A percentile compares a stretch with the other conserved stretches of the same genome.
These are phyloP conservation scores for Lochmaea crataegi DNA, from an alignment of 2,888 invertebrate genomes.

Conservation along the genomic window DNA sequence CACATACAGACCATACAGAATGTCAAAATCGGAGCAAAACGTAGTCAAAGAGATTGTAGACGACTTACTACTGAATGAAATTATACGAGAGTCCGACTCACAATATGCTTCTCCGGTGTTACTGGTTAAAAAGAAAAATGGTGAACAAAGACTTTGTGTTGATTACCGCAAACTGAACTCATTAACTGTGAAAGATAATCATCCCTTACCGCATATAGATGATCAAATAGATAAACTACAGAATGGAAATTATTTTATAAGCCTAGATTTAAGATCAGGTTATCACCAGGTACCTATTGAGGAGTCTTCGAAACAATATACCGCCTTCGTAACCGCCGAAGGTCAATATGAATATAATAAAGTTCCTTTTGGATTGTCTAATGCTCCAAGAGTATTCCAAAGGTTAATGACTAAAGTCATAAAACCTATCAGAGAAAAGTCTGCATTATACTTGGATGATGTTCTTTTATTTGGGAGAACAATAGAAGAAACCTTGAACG, in stretches of 20 bases:
- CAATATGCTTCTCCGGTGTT: slow-evolving; percentile 45
- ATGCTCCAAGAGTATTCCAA: no score
- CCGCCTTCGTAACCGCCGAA: no score
- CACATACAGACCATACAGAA: slow-evolving; percentile 39
- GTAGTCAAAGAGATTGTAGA: slow-evolving; percentile 43
- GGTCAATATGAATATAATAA: no score
- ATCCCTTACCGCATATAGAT: slow-evolving; percentile 12
- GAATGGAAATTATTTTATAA: slow-evolving; percentile 42
- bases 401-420: no score
- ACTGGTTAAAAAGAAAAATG: slow-evolving; percentile 47
- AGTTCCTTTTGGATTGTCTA: no score
- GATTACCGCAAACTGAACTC: no score
- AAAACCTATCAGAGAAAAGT: no score
- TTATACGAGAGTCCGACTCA: slow-evolving; percentile 41
- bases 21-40: slow-evolving; percentile 43
- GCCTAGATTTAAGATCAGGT: slow-evolving; percentile 38
- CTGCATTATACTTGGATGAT: no score
- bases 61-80: slow-evolving; percentile 27
- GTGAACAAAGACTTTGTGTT: slow-evolving; percentile 38
- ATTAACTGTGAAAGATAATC: no score
- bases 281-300: no score
- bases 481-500: slow-evolving; percentile 20
- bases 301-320: no score
- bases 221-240: slow-evolving; percentile 42
- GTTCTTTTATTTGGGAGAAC: neutral